A percentile compares a stretch with the other conserved stretches of the same genome.
These are phyloP conservation scores for Bombus vancouverensis DNA, from an alignment of 1,140 invertebrate species.

Conservation along the genomic window DNA sequence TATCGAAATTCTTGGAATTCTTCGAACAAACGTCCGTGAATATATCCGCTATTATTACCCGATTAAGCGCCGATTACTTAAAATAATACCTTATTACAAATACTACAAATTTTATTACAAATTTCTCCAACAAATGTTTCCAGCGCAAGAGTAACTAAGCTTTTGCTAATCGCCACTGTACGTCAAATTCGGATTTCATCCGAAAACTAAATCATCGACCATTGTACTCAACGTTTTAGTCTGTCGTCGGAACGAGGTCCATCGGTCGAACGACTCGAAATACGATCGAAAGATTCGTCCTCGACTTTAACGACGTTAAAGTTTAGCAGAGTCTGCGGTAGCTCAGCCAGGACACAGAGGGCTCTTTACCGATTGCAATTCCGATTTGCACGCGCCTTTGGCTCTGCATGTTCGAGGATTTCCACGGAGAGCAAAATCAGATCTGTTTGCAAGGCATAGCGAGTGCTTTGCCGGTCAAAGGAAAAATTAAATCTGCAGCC, in stretches of 20 bases:
- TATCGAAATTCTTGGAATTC: too few relatives aligned
- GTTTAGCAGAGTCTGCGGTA: too few relatives aligned
- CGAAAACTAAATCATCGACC: background rate
- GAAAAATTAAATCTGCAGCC: slow-evolving; percentile 27
- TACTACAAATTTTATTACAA: too few relatives aligned
- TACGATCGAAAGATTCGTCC: background rate
- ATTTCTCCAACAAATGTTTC: too few relatives aligned
- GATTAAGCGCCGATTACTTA: too few relatives aligned
- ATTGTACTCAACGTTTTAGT: background rate
- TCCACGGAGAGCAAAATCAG: background rate
- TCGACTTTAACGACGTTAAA: too few relatives aligned
- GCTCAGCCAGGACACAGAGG: background rate
- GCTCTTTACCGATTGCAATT: background rate
- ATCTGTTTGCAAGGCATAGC: background rate
- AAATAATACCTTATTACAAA: too few relatives aligned
- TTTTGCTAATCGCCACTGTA: too few relatives aligned
- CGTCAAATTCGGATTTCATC: background rate
- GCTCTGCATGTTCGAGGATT: background rate
- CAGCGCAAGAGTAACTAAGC: too few relatives aligned
- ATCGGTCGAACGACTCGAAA: background rate
- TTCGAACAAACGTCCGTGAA: too few relatives aligned
- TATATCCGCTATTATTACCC: too few relatives aligned
- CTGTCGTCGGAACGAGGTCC: background rate
- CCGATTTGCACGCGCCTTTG: background rate
- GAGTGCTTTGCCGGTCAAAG: slow-evolving; percentile 8